Evolutionary conservation across 2,113 vertebrate species (phyloP), one percentile per base, ranked within the genome.

Genomic region (Sapayoa aenigma): DNA sequence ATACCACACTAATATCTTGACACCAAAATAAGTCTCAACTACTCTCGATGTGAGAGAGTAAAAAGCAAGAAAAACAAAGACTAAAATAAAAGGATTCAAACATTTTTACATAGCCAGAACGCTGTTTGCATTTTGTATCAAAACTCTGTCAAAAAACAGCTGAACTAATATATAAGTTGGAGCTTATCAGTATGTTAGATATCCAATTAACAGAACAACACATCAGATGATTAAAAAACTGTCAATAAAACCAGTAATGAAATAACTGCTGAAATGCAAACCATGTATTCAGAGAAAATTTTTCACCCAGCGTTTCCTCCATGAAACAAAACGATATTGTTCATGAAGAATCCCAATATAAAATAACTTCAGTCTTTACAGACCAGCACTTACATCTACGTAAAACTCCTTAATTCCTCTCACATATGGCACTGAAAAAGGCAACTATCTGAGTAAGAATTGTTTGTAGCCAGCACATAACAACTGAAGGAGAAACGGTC

Each of bases 371-470:
- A n/a, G n/a, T n/a, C n/a, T n/a, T n/a, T n/a, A n/a, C n/a, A 63
- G 78, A 27, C 27, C 69, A 60, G 56, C 33, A 11, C 41, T 24
- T 35, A 22, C 5, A 72, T 3, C 12, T 30, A 4, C 60, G 58
- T 6, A 4, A 9, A 39, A 0, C 1, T 85, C 50, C 9, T 19
- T 3, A 11, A 16, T 9, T 25, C 6, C 13, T 65, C 44, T n/a
- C 0, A 0, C 8, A 11, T 10, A 1, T 3, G 30, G 46, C 85
- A 68, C 47, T n/a, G 52, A 19, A 10, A 80, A 75, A 62, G 28
- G 31, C 8, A 9, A 14, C 41, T 35, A 11, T 35, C 25, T 25
- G 50, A 49, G 37, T 50, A 62, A 60, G 46, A 55, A 69, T 11
- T 17, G 58, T 44, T 83, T 76, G 42, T 3, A 49, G 74, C 20